These are phyloP conservation scores for Celastrina argiolus DNA, from an alignment of 2,888 invertebrate genomes.

Conservation along the genomic window DNA sequence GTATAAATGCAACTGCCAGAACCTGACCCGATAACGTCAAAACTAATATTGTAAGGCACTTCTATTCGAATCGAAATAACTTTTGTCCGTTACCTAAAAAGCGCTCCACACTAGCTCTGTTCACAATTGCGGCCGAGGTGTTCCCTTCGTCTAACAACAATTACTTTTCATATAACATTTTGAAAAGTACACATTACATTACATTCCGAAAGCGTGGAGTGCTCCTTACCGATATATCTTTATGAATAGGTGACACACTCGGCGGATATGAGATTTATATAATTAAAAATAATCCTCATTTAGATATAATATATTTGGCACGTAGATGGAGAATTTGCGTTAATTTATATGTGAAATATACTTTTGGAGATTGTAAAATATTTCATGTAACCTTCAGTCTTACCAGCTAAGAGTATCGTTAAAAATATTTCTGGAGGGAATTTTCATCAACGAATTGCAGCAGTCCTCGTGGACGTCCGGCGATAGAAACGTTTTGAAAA, in stretches of 20 bases:
- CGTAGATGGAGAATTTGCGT: constrained; percentile 57
- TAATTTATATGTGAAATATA: constrained; percentile 4
- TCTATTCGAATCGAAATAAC: constrained; percentile 68
- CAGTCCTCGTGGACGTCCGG: constrained; percentile 37
- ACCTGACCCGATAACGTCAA: constrained; percentile 55
- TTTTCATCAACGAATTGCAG: constrained; percentile 60
- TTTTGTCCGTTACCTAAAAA: constrained; percentile 49
- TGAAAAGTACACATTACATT: too few species aligned
- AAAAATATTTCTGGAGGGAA: constrained; percentile 70
- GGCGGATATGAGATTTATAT: constrained; percentile 1
- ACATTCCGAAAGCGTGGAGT: not conserved
- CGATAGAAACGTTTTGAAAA: constrained; percentile 54
- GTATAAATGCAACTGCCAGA: constrained; percentile 71
- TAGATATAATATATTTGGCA: constrained; percentile 46
- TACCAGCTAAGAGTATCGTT: constrained; percentile 70
- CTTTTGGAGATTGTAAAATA: constrained; percentile 35
- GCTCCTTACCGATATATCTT: not conserved
- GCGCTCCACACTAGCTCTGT: too few species aligned
- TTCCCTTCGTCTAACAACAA: too few species aligned
- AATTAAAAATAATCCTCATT: constrained; percentile 9
- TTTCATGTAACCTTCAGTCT: constrained; percentile 68
- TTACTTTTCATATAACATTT: too few species aligned
- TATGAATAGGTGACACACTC: constrained; percentile 9
- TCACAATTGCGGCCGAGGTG: too few species aligned
- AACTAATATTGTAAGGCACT: constrained; percentile 76